Percentiles rank a stretch among this genome's conserved stretches.
phyloP scores from a whole-genome alignment of 2,113 vertebrate species.

The Archocentrus centrarchus region DNA sequence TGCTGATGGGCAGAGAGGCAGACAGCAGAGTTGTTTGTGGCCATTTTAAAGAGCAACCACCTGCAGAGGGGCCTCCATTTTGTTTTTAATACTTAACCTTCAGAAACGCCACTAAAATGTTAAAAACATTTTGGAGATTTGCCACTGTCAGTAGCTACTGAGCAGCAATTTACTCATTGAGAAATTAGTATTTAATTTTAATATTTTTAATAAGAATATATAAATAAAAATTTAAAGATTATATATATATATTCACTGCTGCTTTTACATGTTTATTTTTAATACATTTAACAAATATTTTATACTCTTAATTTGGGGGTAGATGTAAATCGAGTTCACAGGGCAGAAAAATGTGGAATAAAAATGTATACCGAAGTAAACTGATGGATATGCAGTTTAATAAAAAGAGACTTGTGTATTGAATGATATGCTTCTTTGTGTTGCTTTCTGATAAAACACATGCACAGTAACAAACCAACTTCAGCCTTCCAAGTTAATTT shows the following conservation, averaged over 20 bases:
- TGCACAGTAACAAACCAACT: background rate
- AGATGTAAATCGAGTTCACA: background rate
- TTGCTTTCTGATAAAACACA: constrained; percentile 7
- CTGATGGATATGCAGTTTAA: constrained; percentile 33
- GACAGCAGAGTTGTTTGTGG: constrained; percentile 41
- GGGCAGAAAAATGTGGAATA: background rate
- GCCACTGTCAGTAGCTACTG: constrained; percentile 40
- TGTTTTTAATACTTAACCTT: constrained; percentile 56
- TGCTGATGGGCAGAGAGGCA: constrained; percentile 47
- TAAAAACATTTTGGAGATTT: constrained; percentile 33
- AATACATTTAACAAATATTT: constrained; percentile 11
- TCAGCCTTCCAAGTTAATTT: background rate
- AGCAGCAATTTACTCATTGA: constrained; percentile 32
- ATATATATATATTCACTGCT: constrained; percentile 42
- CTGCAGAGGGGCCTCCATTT: constrained; percentile 52
- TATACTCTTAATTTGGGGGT: constrained; percentile 12
- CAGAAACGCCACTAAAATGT: constrained; percentile 64
- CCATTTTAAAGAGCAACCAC: constrained; percentile 21
- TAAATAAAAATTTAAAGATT: background rate
- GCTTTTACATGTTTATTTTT: constrained; percentile 21
- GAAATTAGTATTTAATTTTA: constrained; percentile 47
- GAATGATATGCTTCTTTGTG: constrained; percentile 24
- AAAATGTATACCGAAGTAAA: too few species aligned
- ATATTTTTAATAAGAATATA: constrained; percentile 44
- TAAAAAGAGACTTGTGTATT: constrained; percentile 49